Evolutionary conservation across 2,888 invertebrate species (phyloP), one percentile per base, ranked within the genome.

Genomic region (Exocentrus adspersus): DNA sequence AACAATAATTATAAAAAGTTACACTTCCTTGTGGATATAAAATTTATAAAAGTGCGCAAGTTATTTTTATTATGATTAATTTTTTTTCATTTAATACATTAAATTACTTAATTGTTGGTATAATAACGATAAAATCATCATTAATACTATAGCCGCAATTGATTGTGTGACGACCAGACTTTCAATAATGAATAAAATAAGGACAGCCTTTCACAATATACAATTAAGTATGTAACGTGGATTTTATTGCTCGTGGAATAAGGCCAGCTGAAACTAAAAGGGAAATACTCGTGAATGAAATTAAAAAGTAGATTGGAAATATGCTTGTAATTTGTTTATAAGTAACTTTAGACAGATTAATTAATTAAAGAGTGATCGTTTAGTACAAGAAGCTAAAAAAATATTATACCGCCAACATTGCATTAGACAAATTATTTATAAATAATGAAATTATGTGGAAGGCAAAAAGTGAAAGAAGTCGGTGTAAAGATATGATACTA

Each of bases 131-230:
- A 28, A 48, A 48, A 48, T 48, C 48, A 48, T 48, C 48, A 48
- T 48, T 48, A n/a, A 48, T 48, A 24, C 24, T 45, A 28, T 48
- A 7, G 7, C 6, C 1, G 24, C 14, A 48, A 48, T 48, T 37
- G n/a, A 16, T 16, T n/a, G 48, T 14, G 48, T 17, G 7, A 7
- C 51, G 32, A 37, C 32, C 41, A 21, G 21, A 53, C 53, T 53
- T 53, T 53, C 53, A 42, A 24, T 42, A 53, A 53, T 41, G 16
- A 48, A 4, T 48, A 10, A 12, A 53, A 42, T 53, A 20, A 53
- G 53, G 53, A 42, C 53, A 48, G 20, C 20, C 41, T 53, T 53
- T 53, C 53, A 53, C 53, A 53, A 53, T 42, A 32, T 19, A 12
- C 53, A 53, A 53, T 53, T 53, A 53, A 42, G 14, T 30, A 51